Percentiles rank a stretch among this genome's conserved stretches.
These are phyloP conservation scores for Homalodisca vitripennis DNA, from an alignment of 1,140 invertebrate genomes.

Conservation along the genomic window DNA sequence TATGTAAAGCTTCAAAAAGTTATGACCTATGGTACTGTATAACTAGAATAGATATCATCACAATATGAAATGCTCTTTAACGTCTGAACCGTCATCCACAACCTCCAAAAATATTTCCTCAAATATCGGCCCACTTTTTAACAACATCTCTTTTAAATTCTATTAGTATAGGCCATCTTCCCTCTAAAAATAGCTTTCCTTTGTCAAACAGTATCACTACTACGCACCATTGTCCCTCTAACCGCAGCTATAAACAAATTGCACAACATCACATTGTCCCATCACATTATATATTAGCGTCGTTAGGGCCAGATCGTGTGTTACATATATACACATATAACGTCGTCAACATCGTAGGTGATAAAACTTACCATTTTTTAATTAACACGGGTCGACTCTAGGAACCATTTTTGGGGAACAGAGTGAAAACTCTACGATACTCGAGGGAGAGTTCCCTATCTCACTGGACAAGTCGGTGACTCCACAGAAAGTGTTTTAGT, in stretches of 20 bases:
- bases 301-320: neutral
- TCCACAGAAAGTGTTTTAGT: neutral
- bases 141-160: conserved; percentile 15
- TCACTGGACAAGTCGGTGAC: neutral
- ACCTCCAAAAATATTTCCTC: conserved; percentile 31
- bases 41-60: conserved; percentile 32
- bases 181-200: conserved; percentile 24
- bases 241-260: neutral
- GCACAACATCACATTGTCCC: conserved; percentile 14
- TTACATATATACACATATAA: conserved; percentile 19
- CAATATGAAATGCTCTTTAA: conserved; percentile 31
- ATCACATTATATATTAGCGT: conserved; percentile 5
- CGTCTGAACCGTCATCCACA: conserved; percentile 28
- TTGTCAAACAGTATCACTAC: conserved; percentile 20
- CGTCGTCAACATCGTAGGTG: conserved; percentile 8
- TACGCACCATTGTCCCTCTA: conserved; percentile 21
- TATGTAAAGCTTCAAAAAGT: conserved; percentile 35
- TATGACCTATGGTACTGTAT: conserved; percentile 29
- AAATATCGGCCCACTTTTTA: conserved; percentile 13
- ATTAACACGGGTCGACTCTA: conserved; percentile 16
- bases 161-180: conserved; percentile 27
- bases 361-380: conserved; percentile 5
- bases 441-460: neutral
- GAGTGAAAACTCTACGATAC: neutral
- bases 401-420: conserved; percentile 19